Conservation (phyloP, 1,140 invertebrate genomes). For the Drosophila arawakana region DNA sequence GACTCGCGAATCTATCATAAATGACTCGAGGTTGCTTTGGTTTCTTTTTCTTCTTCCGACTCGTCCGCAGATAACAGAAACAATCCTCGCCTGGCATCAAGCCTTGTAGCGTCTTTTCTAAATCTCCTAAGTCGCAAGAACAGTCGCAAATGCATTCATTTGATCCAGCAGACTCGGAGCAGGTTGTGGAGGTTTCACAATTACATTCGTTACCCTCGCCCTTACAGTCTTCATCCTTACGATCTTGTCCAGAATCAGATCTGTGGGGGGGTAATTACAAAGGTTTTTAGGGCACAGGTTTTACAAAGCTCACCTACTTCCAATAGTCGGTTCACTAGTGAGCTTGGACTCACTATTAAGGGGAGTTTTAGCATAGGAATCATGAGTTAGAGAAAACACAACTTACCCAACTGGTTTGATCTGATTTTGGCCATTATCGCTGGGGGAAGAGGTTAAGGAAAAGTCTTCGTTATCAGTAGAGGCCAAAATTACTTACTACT, state of each 20-base stretch:
- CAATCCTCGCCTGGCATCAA: slow-evolving; percentile 44
- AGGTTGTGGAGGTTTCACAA: background rate
- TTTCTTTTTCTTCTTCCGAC: slow-evolving; percentile 21
- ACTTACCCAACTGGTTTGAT: background rate
- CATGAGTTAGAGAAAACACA: background rate
- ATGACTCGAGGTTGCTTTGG: slow-evolving; percentile 7
- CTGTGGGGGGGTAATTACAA: background rate
- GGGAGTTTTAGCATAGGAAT: background rate
- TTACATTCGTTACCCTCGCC: background rate
- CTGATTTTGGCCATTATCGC: slow-evolving; percentile 7
- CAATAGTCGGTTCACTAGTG: background rate
- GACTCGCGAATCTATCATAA: slow-evolving; percentile 50
- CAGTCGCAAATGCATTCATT: background rate
- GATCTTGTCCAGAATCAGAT: slow-evolving; percentile 4
- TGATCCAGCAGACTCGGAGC: background rate
- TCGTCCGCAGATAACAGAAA: slow-evolving; percentile 32
- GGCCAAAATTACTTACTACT: background rate
- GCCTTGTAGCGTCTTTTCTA: slow-evolving; percentile 31
- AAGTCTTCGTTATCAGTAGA: background rate
- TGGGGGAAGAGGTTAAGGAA: background rate
- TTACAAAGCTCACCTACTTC: background rate
- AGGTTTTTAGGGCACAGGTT: background rate
- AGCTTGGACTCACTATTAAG: background rate
- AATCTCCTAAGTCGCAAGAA: slow-evolving; percentile 25
- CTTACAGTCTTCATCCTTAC: background rate